Evolutionary conservation across 2,113 vertebrate genomes (phyloP), one percentile per base, ranked within the genome.

Genomic region (Hystrix cristata): DNA sequence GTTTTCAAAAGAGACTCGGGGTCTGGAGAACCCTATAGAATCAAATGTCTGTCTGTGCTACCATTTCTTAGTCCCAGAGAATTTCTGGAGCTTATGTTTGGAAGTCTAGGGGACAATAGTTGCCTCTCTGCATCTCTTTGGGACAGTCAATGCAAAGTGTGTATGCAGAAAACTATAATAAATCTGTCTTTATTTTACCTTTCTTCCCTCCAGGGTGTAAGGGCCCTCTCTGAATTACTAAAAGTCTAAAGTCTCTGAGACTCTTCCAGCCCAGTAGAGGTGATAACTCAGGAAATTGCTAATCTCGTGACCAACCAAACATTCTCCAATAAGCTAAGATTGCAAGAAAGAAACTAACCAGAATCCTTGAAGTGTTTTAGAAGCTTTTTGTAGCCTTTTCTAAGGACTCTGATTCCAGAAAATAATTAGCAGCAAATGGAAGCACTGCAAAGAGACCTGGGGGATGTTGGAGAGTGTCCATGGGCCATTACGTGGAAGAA

Each of bases 351-450:
- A 87, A 93, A 93, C 23, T 72, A 69, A 53, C 4, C 7, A 79
- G 76, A 92, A 89, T 76, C 55, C 53, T 86, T 82, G 38, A 65
- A 19, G 43, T 29, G 72, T 93, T 97, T 93, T 95, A 69, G 57
- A 94, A 90, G 62, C 21, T 71, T 83, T 96, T 69, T 59, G 38
- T 72, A 97, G 31, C 2, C 55, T 23, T 86, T 91, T 93, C 74
- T 65, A 89, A 87, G 62, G 64, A 4, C 3, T 76, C 34, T 72
- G 18, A 29, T 84, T 95, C 64, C 60, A 96, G 91, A 94, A 94
- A 94, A 89, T 65, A 94, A 96, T 82, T 57, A 87, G 46, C 78
- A 96, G 86, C 72, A 90, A 94, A 90, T 76, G 95, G 64, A 81
- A 25, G 13, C 87, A 31, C 74, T 62, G 14, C 69, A 87, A 87